Evolutionary conservation across 35 echinoderm and acorn worm genomes (phyloP), one percentile per base, ranked within the genome.

Genomic region (Apostichopus parvimensis): DNA sequence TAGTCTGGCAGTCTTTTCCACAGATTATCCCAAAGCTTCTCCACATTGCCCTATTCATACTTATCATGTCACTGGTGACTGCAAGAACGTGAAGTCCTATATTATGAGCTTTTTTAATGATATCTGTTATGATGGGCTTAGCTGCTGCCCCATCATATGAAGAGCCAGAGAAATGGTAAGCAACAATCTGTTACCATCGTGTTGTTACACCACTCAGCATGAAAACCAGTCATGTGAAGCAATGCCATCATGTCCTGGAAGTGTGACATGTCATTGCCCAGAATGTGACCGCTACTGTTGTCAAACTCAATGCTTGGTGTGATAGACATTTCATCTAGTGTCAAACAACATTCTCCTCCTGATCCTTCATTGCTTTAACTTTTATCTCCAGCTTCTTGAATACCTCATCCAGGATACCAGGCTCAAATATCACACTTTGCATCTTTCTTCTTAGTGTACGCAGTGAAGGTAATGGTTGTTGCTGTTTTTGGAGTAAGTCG

Each of bases 171-270:
- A 53, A 93, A 56, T 93, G 73, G 23, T 79, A 89, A 24, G 71
- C 92, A 17, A 93, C 92, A 20, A 55, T 66, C 80, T 88, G 92
- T 72, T 93, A 89, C 92, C 92, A 93, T 10, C 86, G 57, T 78
- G 92, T 77, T 5, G 85, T 93, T 17, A 93, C 80, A 7, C 86
- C 92, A 9, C 84, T 86, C 17, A 90, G 75, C 92, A 93, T 88
- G 77, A 89, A 93, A 12, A 90, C 92, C 5, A 82, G 17, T 72
- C 92, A 78, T 93, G 86, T 6, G 11, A 21, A 28, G 89, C 89
- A 78, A 91, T 91, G 28, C 89, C 89, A 79, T 18, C 21, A 24
- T 91, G 89, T 5, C 79, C 17, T 77, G 71, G 71, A 6, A 91
- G 45, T 7, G 24, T 91, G 14, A 79, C 89, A 78, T 91, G 14